These are phyloP conservation scores for Plectropomus leopardus DNA, from an alignment of 2,113 vertebrate species.

Conservation along the genomic window DNA sequence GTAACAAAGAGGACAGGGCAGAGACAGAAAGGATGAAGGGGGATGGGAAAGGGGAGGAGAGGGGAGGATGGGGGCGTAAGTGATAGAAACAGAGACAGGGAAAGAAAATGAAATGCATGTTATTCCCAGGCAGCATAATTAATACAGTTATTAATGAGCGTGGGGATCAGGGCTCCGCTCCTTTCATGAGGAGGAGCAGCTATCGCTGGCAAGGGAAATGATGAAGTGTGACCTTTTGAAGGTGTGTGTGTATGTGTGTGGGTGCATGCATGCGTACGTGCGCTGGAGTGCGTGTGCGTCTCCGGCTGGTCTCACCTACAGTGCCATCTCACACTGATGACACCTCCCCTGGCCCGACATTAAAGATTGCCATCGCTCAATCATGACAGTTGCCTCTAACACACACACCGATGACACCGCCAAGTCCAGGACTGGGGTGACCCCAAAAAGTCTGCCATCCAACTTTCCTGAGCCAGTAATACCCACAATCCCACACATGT, in stretches of 20 bases:
- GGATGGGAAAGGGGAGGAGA: constrained; percentile 34
- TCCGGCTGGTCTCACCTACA: constrained; percentile 57
- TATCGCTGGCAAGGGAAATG: constrained; percentile 76
- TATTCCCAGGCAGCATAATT: constrained; percentile 83
- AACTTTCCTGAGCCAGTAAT: constrained; percentile 70
- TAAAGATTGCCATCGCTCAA: constrained; percentile 72
- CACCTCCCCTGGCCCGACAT: constrained; percentile 60
- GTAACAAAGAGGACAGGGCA: constrained; percentile 48
- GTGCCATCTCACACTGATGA: constrained; percentile 65
- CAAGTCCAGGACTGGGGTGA: constrained; percentile 51
- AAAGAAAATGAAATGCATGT: constrained; percentile 80
- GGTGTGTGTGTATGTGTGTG: constrained; percentile 46
- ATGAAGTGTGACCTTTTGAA: constrained; percentile 84
- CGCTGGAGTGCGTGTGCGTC: background rate
- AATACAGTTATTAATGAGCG: constrained; percentile 83
- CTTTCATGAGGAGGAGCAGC: constrained; percentile 74
- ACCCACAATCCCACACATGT: constrained; percentile 55
- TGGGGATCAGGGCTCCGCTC: constrained; percentile 67
- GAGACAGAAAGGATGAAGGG: constrained; percentile 28
- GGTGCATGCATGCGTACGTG: constrained; percentile 9
- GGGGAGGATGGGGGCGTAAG: constrained; percentile 47
- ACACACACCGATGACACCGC: constrained; percentile 15
- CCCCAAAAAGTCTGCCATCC: constrained; percentile 63
- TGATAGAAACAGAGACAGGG: constrained; percentile 69
- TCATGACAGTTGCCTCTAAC: constrained; percentile 48